Evolutionary conservation across 2,797 vertebrate genomes (phyloP).

Genomic region (Onychomys torridus): DNA sequence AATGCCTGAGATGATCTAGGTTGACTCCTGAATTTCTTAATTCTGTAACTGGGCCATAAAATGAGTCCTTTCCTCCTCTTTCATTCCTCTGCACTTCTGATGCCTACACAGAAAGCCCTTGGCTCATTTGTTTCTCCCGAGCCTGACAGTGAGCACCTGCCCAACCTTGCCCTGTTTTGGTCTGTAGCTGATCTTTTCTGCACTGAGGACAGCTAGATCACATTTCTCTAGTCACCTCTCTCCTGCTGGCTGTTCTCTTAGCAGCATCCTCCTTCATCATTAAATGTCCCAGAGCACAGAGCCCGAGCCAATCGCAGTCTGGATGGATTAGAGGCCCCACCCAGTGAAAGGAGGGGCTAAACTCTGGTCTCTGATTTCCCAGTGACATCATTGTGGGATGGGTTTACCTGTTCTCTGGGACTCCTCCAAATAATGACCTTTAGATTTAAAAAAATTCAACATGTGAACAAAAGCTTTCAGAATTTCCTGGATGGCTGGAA

Average conservation of each 20-base stretch:
- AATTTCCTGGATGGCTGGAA: background rate
- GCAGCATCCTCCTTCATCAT: background rate
- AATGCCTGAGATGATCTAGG: background rate
- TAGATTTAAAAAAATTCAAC: background rate
- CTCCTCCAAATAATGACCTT: background rate
- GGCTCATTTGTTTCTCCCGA: background rate
- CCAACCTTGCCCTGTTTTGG: background rate
- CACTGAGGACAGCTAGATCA: background rate
- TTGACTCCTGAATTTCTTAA: background rate
- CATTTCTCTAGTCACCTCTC: background rate
- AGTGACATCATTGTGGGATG: background rate
- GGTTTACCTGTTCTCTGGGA: background rate
- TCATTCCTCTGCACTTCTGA: background rate
- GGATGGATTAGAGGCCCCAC: background rate
- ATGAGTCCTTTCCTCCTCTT: background rate
- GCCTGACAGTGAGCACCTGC: background rate
- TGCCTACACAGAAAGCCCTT: background rate
- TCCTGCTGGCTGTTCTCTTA: background rate
- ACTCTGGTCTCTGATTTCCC: background rate
- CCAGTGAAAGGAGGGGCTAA: background rate
- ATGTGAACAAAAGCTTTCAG: slow-evolving; percentile 31
- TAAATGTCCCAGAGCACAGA: slow-evolving; percentile 24
- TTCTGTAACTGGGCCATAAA: background rate
- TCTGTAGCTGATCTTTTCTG: background rate
- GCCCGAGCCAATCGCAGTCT: background rate